Conservation (phyloP, 2,113 vertebrate genomes). For the chimpanzee (Pan troglodytes) region NHGRI_mPanTro3-v2.1_pri NC_072407.2:122853001-122853500, state of each 20-base stretch:
- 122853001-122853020: not conserved
- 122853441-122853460: not conserved
- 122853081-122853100: not conserved
- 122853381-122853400: accelerated
- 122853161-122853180: not conserved
- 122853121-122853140: accelerated
- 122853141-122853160: not conserved
- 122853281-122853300: not conserved
- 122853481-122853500: not conserved
- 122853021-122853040: not conserved
- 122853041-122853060: not conserved
- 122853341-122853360: not conserved
- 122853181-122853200: not conserved
- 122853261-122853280: not conserved
- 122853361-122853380: not conserved
- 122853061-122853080: not conserved
- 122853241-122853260: accelerated
- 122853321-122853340: not conserved
- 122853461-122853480: accelerated
- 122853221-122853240: not conserved
- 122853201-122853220: not conserved
- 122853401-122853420: not conserved
- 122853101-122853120: not conserved
- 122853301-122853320: not conserved
- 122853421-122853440: too few species aligned